These are phyloP conservation scores for Sisyra nigra DNA, from an alignment of 2,888 invertebrate species.

Conservation along the genomic window DNA sequence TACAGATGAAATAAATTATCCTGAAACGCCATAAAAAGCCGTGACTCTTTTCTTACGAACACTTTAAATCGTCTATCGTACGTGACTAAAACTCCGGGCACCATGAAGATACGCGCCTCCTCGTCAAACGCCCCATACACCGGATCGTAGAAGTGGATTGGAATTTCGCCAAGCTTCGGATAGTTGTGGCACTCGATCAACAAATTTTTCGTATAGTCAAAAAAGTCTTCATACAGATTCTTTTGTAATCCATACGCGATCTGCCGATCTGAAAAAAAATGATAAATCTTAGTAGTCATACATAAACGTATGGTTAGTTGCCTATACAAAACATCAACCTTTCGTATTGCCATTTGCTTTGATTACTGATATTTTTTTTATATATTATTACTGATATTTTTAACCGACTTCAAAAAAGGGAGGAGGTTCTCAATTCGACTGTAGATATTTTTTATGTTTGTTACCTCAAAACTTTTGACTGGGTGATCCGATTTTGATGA, in stretches of 20 bases:
- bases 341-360: no score
- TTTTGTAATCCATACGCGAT: conserved; percentile 57
- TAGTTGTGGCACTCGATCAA: conserved; percentile 47
- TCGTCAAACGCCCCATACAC: conserved; percentile 51
- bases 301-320: no score
- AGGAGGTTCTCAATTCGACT: no score
- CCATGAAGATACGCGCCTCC: conserved; percentile 64
- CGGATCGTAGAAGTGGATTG: conserved; percentile 51
- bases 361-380: no score
- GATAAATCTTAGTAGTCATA: not conserved
- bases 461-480: no score
- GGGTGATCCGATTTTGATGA: no score
- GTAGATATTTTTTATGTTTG: no score
- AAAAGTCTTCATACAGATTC: conserved; percentile 49
- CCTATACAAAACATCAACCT: no score
- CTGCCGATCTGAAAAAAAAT: conserved; percentile 54
- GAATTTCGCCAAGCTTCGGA: conserved; percentile 36
- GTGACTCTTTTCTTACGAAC: not conserved
- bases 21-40: no score
- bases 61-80: conserved; percentile 29
- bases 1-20: conserved; percentile 5
- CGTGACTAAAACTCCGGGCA: conserved; percentile 72
- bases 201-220: conserved; percentile 43
- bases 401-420: no score
- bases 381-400: no score